phyloP scores from a whole-genome alignment of 1,140 invertebrate genomes.

The Euura saliciscinereae region DNA sequence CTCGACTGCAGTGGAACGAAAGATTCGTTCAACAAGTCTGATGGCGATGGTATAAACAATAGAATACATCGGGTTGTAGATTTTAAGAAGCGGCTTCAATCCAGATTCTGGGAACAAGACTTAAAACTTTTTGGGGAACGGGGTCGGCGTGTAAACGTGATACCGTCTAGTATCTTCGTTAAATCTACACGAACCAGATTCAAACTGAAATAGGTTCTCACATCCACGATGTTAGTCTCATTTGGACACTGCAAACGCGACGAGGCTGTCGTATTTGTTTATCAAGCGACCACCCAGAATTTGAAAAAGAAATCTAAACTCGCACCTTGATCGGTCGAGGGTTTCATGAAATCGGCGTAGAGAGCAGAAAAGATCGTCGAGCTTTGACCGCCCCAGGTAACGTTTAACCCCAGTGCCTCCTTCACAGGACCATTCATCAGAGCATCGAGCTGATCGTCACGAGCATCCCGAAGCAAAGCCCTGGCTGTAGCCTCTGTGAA shows the following conservation, averaged over 20 bases:
- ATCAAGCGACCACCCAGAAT: slow-evolving; percentile 6
- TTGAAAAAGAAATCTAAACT: slow-evolving; percentile 2
- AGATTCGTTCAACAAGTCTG: slow-evolving; percentile 3
- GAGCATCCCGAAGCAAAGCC: slow-evolving; percentile 26
- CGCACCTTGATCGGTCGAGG: slow-evolving; percentile 72
- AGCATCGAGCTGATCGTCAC: slow-evolving; percentile 49
- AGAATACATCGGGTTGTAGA: slow-evolving; percentile 3
- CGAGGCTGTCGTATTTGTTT: slow-evolving; percentile 1
- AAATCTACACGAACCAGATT: slow-evolving; percentile 3
- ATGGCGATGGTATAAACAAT: not conserved
- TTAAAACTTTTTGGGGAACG: not conserved
- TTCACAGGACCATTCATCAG: slow-evolving; percentile 79
- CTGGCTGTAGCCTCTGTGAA: not conserved
- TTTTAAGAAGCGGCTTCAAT: not conserved
- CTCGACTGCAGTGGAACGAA: not conserved
- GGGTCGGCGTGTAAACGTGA: not conserved
- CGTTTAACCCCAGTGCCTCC: slow-evolving; percentile 62
- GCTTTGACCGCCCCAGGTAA: slow-evolving; percentile 68
- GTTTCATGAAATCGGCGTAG: slow-evolving; percentile 82
- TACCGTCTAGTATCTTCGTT: not conserved
- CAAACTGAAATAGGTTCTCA: not conserved
- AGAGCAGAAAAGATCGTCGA: slow-evolving; percentile 68
- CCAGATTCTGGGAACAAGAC: not conserved
- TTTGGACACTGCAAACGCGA: not conserved
- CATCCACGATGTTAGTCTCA: slow-evolving; percentile 3